Base-by-base conservation (phyloP, 2,888 invertebrate genomes). In the Abrostola tripartita region DNA sequence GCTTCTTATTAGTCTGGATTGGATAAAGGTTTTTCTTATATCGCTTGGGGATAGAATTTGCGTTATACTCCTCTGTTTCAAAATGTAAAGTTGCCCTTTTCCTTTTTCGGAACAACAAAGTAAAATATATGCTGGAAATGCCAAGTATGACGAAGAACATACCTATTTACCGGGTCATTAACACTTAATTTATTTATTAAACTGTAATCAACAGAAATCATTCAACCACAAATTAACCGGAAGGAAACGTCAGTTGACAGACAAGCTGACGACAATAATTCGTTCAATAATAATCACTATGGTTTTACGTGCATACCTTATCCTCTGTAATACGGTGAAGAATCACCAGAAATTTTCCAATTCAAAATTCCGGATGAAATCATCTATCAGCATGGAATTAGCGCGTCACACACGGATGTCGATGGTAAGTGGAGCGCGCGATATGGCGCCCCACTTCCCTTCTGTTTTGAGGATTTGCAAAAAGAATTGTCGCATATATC, bases 401-500 rank as follows among this genome's bases (percentile, higher is more conserved):
- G 88, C 86, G 86, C 84, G 87, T 88, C 90, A 79, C 90, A 88
- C 87, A 84, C 86, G 88, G 81, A 83, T 87, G 86, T 85, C 88
- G 87, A 88, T 86, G 86, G 85, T 85, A 87, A 88, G 85, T 85
- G 85, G 85, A 83, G 86, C 87, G 87, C 80, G 85, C 88, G 90
- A 91, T 92, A 92, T 93, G 92, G 90, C 90, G 85, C 82, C 85
- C 85, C 83, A 24, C 44, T 86, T 88, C 89, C 90, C 91, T 90
- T 91, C 90, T 90, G 92, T 92, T 89, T 87, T 85, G 85, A 86
- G 92, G 93, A 90, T 92, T 93, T 89, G 86, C 89, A 74, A 88
- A 94, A 94, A 94, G 94, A 94, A 94, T 94, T 85, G 93, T 90
- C 93, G 90, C 92, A 94, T 94, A 93, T 93, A 93, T 94, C 94